A percentile compares a stretch with the other conserved stretches of the same genome.
phyloP scores from a whole-genome alignment of 64 coral and sea anemone genomes.

The Stichodactyla mertensii region DNA sequence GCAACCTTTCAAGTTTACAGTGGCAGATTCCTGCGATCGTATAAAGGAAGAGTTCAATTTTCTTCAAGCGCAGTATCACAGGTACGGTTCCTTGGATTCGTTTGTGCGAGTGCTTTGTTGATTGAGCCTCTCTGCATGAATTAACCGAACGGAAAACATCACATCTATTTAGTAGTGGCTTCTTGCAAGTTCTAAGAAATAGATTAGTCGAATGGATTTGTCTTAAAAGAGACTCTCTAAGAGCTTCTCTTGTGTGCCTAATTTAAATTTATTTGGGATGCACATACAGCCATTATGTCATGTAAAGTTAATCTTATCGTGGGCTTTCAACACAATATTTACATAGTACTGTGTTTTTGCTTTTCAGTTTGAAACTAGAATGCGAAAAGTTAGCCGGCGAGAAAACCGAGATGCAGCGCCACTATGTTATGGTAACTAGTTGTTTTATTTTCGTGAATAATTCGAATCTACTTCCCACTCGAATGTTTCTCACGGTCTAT shows the following conservation, averaged over 20 bases:
- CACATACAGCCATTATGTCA: slow-evolving; percentile 84
- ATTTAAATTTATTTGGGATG: slow-evolving; percentile 79
- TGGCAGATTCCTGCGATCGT: slow-evolving; percentile 94
- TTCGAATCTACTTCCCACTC: not conserved
- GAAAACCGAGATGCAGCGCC: slow-evolving; percentile 99
- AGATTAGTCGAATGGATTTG: slow-evolving; percentile 14
- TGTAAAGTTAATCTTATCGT: slow-evolving; percentile 99
- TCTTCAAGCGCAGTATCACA: slow-evolving; percentile 99
- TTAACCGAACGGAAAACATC: slow-evolving; percentile 82
- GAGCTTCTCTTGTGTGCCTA: slow-evolving; percentile 42
- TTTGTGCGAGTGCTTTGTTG: slow-evolving; percentile 53
- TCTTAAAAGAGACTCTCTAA: slow-evolving; percentile 12
- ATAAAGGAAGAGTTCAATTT: slow-evolving; percentile 99
- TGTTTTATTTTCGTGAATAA: not conserved
- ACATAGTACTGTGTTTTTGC: slow-evolving; percentile 86
- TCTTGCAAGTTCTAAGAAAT: slow-evolving; percentile 11
- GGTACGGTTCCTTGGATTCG: slow-evolving; percentile 55
- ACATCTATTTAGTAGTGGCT: slow-evolving; percentile 12
- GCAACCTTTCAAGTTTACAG: slow-evolving; percentile 97
- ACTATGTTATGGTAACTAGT: slow-evolving; percentile 93
- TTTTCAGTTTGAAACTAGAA: slow-evolving; percentile 99
- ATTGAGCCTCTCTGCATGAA: slow-evolving; percentile 86
- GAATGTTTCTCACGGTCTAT: slow-evolving; percentile 5
- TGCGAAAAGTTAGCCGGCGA: slow-evolving; percentile 99
- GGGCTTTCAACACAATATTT: slow-evolving; percentile 99